Evolutionary conservation across 1,140 invertebrate species (phyloP).

Genomic region (Tenebrio molitor): DNA sequence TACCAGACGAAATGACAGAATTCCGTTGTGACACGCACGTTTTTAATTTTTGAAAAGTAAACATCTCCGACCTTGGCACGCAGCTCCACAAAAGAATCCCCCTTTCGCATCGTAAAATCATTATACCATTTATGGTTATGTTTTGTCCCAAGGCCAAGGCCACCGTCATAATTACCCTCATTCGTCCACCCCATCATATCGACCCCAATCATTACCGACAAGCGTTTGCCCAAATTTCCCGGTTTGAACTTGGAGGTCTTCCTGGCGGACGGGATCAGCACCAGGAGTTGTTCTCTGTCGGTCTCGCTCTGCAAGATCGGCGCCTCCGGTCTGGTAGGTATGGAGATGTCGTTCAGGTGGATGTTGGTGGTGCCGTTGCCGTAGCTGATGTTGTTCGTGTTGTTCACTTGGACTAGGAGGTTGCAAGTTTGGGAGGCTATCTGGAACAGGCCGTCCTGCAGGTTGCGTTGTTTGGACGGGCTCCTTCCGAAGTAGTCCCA

Average conservation of each 20-base stretch:
- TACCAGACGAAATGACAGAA: too few relatives aligned
- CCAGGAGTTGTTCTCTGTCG: conserved; percentile 62
- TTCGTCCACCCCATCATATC: too few relatives aligned
- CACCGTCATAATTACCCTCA: background rate
- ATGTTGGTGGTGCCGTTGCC: conserved; percentile 75
- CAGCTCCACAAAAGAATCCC: too few relatives aligned
- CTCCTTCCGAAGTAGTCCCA: conserved; percentile 71
- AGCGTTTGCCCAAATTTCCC: conserved; percentile 56
- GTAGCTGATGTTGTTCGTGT: conserved; percentile 79
- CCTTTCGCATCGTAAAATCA: too few relatives aligned
- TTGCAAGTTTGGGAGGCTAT: conserved; percentile 80
- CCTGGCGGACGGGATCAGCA: conserved; percentile 59
- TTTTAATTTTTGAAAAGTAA: too few relatives aligned
- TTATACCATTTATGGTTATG: too few relatives aligned
- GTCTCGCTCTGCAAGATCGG: background rate
- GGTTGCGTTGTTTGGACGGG: conserved; percentile 69
- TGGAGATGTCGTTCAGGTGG: conserved; percentile 67
- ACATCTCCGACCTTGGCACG: too few relatives aligned
- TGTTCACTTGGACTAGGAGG: conserved; percentile 80
- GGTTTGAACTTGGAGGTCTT: conserved; percentile 50
- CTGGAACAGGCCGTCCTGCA: conserved; percentile 79
- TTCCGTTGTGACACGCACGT: too few relatives aligned
- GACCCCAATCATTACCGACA: conserved; percentile 60
- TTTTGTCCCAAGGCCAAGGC: background rate
- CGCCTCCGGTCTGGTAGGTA: background rate